Percentiles rank a stretch among this genome's conserved stretches.
Conservation (phyloP, 2,888 invertebrate genomes). For the Pyrgus malvae region DNA sequence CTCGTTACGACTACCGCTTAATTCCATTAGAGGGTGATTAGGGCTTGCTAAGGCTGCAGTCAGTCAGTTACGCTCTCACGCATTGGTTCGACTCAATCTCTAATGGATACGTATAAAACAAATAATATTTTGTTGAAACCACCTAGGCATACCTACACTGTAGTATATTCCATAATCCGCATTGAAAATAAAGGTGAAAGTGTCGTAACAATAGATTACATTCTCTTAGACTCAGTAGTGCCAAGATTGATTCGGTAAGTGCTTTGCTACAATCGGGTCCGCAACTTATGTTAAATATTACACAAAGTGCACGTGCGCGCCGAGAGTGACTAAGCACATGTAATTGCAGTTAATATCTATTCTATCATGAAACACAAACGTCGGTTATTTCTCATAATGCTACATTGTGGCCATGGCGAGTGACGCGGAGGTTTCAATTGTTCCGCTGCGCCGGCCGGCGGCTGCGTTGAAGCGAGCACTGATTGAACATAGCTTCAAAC, state of each 20-base stretch:
- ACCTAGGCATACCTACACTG: neutral
- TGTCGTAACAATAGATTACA: constrained; percentile 38
- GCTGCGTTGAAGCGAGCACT: constrained; percentile 40
- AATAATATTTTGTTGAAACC: constrained; percentile 12
- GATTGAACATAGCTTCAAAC: constrained; percentile 55
- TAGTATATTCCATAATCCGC: constrained; percentile 5
- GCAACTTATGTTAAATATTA: constrained; percentile 18
- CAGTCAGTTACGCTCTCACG: constrained; percentile 40
- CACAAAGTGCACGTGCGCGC: constrained; percentile 11
- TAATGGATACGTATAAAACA: neutral
- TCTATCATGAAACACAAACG: constrained; percentile 30
- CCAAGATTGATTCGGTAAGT: constrained; percentile 49
- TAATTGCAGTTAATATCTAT: constrained; percentile 25
- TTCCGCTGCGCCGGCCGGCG: constrained; percentile 44
- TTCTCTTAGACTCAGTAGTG: constrained; percentile 36
- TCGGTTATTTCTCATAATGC: constrained; percentile 39
- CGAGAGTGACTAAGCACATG: constrained; percentile 16
- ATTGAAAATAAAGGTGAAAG: constrained; percentile 45
- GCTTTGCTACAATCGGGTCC: constrained; percentile 34
- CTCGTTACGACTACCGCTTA: constrained; percentile 44
- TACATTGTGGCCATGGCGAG: constrained; percentile 41
- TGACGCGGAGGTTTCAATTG: constrained; percentile 54
- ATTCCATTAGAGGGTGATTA: constrained; percentile 57
- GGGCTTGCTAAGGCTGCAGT: constrained; percentile 39
- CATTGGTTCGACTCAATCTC: constrained; percentile 29